phyloP scores from a whole-genome alignment of 1,140 invertebrate genomes.

The Daktulosphaira vitifoliae region DNA sequence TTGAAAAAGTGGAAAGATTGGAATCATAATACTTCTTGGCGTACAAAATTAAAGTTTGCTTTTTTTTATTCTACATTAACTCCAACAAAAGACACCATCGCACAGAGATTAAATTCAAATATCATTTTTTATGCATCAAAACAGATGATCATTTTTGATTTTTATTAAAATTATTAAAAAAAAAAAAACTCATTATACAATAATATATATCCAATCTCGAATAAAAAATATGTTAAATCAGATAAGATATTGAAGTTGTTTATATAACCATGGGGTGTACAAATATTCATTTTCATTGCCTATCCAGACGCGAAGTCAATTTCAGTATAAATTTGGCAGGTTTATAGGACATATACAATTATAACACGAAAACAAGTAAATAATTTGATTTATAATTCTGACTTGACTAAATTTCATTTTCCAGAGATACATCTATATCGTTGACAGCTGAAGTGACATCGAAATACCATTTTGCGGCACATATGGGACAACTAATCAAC shows the following conservation, averaged over 20 bases:
- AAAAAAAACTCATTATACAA: too few relatives aligned
- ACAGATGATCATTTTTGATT: too few relatives aligned
- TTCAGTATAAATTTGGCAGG: too few relatives aligned
- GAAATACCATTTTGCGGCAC: constrained; percentile 69
- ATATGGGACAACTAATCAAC: constrained; percentile 68
- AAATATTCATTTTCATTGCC: too few relatives aligned
- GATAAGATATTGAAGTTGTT: too few relatives aligned
- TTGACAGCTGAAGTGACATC: constrained; percentile 56
- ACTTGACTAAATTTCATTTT: constrained; percentile 39
- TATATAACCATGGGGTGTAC: too few relatives aligned
- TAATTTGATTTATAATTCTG: not conserved
- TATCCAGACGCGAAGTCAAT: too few relatives aligned
- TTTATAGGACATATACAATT: too few relatives aligned
- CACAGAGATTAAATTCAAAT: constrained; percentile 6
- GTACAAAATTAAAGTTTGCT: constrained; percentile 3
- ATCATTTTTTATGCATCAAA: constrained; percentile 34
- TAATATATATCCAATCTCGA: too few relatives aligned
- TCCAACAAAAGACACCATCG: constrained; percentile 38
- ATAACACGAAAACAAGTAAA: too few relatives aligned
- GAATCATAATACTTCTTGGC: constrained; percentile 32
- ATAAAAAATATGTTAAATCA: too few relatives aligned
- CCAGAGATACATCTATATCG: constrained; percentile 53
- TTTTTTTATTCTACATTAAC: constrained; percentile 36
- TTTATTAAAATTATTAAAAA: too few relatives aligned
- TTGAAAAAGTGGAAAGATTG: not conserved